phyloP scores from a whole-genome alignment of 1,140 invertebrate genomes.

The Cotesia glomerata region DNA sequence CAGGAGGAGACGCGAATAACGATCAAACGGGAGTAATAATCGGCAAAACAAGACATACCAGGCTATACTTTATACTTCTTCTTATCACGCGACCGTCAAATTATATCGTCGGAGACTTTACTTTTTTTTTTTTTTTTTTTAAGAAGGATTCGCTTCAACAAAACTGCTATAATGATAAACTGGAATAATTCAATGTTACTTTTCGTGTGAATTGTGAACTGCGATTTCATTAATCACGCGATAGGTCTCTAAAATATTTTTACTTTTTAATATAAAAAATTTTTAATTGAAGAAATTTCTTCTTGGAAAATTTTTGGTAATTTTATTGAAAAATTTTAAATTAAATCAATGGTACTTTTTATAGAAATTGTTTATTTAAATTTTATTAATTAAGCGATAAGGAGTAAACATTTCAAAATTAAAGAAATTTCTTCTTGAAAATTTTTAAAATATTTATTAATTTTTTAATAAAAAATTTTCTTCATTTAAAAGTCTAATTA shows the following conservation, averaged over 20 bases:
- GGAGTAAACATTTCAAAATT: too few species aligned
- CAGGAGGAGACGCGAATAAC: constrained; percentile 24
- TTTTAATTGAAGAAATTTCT: neutral
- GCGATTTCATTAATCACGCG: neutral
- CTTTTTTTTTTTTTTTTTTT: too few species aligned
- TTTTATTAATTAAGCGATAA: too few species aligned
- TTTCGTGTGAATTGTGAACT: neutral
- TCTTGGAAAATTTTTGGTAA: neutral
- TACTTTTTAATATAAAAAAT: neutral
- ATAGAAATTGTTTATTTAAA: too few species aligned
- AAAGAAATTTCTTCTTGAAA: too few species aligned
- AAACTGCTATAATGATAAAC: neutral
- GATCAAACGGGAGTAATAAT: constrained; percentile 31
- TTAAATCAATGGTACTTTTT: too few species aligned
- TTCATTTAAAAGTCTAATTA: too few species aligned
- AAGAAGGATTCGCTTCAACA: neutral
- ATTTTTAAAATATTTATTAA: too few species aligned
- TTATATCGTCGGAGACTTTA: constrained; percentile 2
- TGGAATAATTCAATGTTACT: neutral
- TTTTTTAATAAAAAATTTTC: too few species aligned
- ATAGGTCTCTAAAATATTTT: neutral
- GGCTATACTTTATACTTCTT: neutral
- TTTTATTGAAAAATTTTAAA: too few species aligned
- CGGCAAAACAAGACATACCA: constrained; percentile 21
- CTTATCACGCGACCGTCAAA: constrained; percentile 28